These are phyloP conservation scores for Regulus satrapa DNA, from an alignment of 2,113 vertebrate genomes.

Conservation along the genomic window DNA sequence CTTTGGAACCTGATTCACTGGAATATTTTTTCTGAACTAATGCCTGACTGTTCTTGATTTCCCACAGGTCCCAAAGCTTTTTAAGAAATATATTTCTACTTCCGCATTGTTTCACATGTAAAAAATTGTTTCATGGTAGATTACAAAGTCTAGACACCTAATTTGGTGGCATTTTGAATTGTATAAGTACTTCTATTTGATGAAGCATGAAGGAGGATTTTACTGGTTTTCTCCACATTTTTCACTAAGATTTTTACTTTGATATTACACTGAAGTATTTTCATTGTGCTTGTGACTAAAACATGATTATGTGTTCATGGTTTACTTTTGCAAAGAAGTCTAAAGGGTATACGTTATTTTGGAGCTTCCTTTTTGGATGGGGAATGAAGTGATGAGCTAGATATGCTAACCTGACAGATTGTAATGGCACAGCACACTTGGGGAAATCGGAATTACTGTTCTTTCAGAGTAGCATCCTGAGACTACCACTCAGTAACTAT, in stretches of 20 bases:
- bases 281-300: neutral
- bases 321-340: neutral
- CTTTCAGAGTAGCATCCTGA: neutral
- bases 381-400: neutral
- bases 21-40: neutral
- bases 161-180: neutral
- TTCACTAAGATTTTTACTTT: neutral
- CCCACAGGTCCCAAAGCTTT: neutral
- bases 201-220: neutral
- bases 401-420: neutral
- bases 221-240: neutral
- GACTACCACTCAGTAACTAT: neutral
- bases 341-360: neutral
- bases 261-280: neutral
- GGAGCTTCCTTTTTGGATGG: neutral
- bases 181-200: neutral
- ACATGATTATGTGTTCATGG: neutral
- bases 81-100: neutral
- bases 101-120: neutral
- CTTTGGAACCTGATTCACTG: neutral
- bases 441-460: neutral
- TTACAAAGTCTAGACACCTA: neutral
- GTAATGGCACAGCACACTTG: neutral
- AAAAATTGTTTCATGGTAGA: neutral
- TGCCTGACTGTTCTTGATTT: neutral